Evolutionary conservation across 2,113 vertebrate genomes (phyloP).

Genomic region (Miniopterus natalensis): DNA sequence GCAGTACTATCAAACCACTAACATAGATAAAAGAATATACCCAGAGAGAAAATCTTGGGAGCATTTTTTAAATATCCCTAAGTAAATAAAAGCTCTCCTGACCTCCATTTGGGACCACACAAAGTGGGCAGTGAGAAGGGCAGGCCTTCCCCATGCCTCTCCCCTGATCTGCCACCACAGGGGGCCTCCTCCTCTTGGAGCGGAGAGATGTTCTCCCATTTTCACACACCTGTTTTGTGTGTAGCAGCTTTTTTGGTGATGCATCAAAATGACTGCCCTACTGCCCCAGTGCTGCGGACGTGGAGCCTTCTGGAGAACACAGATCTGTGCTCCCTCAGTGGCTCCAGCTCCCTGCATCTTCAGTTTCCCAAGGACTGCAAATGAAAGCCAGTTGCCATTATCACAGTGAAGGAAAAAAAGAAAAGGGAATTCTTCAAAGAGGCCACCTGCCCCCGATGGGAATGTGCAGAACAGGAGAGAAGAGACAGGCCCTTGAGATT

Average conservation of each 20-base stretch:
- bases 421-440: background rate
- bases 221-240: background rate
- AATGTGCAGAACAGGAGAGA: background rate
- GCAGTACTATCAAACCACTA: background rate
- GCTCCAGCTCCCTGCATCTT: background rate
- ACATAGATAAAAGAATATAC: background rate
- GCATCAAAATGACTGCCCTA: background rate
- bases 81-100: background rate
- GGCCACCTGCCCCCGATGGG: background rate
- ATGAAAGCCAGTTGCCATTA: background rate
- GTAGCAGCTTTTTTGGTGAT: background rate
- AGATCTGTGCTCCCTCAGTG: fast-evolving
- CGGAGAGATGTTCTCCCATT: background rate
- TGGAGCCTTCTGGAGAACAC: fast-evolving
- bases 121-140: too few relatives aligned
- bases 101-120: background rate
- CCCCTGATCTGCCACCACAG: background rate
- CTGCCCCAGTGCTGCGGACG: too few relatives aligned
- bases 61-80: background rate
- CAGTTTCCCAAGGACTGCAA: background rate
- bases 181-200: background rate
- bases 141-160: fast-evolving
- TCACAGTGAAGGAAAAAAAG: background rate
- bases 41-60: constrained; percentile 26
- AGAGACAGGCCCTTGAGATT: background rate